Evolutionary conservation across 1,140 invertebrate genomes (phyloP), one percentile per base, ranked within the genome.

Genomic region (Drosophila burlai): DNA sequence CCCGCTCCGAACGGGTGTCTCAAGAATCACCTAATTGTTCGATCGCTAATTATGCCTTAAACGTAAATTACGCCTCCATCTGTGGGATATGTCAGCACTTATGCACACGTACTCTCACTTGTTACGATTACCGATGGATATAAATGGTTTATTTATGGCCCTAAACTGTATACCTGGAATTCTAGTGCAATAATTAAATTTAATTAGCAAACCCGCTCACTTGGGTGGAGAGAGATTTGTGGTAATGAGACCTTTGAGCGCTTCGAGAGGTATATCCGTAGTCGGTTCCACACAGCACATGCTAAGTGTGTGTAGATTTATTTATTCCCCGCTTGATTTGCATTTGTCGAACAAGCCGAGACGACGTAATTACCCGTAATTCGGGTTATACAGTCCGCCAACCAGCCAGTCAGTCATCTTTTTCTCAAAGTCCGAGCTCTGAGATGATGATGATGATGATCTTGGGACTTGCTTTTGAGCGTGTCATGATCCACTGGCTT

Each of bases 281-380:
- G 52, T 72, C 66, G 69, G 6, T n/a, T 21, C 45, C n/a, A 21
- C 2, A 43, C 2, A 43, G n/a, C 16, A 38, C 18, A 49, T 21
- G 10, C 57, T 34, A 8, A 7, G 10, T n/a, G 9, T 50, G 3
- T 26, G 10, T 50, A 29, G 29, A 29, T 29, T 29, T 49, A 4
- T n/a, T 31, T 38, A n/a, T 26, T 40, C 18, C 15, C 60, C 40
- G 66, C 75, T 80, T 63, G 75, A 86, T 87, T 87, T 87, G 84
- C 57, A 76, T 87, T 80, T 80, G 66, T 64, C 38, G 64, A 65
- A 78, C 50, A 81, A 73, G 62, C 47, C 26, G 71, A 60, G 80
- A 57, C 69, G 47, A 64, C 49, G 80, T 89, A 87, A 89, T 89
- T 83, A 77, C 80, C 84, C 61, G 76, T 80, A 89, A 87, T 87